Evolutionary conservation across 2,113 vertebrate species (phyloP).

Genomic region (Pseudonaja textilis): DNA sequence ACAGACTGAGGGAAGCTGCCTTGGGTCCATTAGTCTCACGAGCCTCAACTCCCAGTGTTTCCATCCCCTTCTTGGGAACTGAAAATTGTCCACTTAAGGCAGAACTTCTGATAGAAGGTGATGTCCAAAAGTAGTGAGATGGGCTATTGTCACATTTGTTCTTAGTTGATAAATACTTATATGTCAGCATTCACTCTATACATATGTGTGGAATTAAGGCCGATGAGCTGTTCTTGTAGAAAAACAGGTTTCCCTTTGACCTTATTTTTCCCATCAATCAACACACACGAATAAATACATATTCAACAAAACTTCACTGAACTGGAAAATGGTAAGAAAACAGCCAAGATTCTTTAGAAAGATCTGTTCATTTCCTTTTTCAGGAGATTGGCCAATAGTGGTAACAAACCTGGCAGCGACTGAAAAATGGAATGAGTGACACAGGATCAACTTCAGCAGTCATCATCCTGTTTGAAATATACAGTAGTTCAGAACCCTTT

Average conservation of each 20-base stretch:
- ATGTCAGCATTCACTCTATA: not conserved
- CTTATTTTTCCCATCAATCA: not conserved
- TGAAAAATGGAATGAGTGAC: not conserved
- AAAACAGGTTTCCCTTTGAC: not conserved
- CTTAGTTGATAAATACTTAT: too few species aligned
- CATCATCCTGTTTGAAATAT: not conserved
- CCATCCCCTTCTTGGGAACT: not conserved
- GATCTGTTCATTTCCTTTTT: not conserved
- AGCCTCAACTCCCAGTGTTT: not conserved
- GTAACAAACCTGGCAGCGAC: not conserved
- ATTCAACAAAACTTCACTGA: not conserved
- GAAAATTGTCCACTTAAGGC: not conserved
- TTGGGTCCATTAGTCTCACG: not conserved
- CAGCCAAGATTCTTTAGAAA: not conserved
- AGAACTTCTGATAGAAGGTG: not conserved
- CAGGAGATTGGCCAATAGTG: not conserved
- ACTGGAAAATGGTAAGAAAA: not conserved
- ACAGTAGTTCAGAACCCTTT: not conserved
- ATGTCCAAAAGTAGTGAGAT: not conserved
- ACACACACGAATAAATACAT: not conserved
- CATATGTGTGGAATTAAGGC: not conserved
- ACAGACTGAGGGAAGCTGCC: not conserved
- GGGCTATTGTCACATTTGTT: not conserved
- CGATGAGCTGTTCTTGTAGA: not conserved
- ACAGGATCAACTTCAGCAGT: not conserved